These are phyloP conservation scores for Lanistes nyassanus DNA, from an alignment of 1,140 invertebrate species.

Conservation along the genomic window DNA sequence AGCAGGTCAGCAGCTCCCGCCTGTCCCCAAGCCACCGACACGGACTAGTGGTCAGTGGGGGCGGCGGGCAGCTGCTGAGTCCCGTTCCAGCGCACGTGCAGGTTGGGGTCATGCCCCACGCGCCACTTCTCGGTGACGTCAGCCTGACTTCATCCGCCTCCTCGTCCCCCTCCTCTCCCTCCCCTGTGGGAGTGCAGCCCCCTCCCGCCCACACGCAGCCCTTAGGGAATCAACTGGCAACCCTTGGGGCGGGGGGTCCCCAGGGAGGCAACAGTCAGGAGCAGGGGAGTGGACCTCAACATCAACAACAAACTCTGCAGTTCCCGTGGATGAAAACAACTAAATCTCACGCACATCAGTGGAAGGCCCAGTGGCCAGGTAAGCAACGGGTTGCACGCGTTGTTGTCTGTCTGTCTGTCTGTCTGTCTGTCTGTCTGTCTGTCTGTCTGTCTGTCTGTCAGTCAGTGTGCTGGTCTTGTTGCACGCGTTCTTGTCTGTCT, in stretches of 20 bases:
- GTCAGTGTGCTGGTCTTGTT: not conserved
- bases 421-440: slow-evolving; percentile 15
- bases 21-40: slow-evolving; percentile 23
- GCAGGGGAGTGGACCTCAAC: not conserved
- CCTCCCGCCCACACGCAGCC: slow-evolving; percentile 20
- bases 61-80: slow-evolving; percentile 33
- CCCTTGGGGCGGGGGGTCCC: not conserved
- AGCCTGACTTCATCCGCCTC: not conserved
- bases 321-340: slow-evolving; percentile 68
- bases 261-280: not conserved
- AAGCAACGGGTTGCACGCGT: slow-evolving; percentile 19
- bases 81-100: slow-evolving; percentile 54
- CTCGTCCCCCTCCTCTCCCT: not conserved
- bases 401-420: slow-evolving; percentile 8
- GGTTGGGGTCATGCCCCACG: slow-evolving; percentile 23
- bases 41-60: slow-evolving; percentile 16
- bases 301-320: slow-evolving; percentile 45
- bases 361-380: slow-evolving; percentile 67
- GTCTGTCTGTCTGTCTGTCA: slow-evolving; percentile 26
- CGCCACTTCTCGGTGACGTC: not conserved
- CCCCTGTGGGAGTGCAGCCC: slow-evolving; percentile 4
- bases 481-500: no score
- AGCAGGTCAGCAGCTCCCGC: slow-evolving; percentile 12
- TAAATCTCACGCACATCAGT: slow-evolving; percentile 65
- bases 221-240: not conserved